A percentile compares a stretch with the other conserved stretches of the same genome.
phyloP scores from a whole-genome alignment of 2,797 vertebrate genomes.

The Borostomias antarcticus region DNA sequence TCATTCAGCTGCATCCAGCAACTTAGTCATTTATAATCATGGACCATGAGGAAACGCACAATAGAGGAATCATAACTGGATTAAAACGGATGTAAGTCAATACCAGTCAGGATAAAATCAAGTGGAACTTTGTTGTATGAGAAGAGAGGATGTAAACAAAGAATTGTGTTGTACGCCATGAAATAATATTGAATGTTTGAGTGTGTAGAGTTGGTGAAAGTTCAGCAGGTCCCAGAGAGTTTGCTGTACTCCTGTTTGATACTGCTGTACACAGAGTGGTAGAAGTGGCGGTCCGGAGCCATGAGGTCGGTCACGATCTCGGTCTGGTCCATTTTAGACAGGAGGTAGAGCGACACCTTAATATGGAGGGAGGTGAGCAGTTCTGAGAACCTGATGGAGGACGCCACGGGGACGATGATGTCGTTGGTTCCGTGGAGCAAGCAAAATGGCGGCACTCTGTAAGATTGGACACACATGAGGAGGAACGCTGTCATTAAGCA shows the following conservation, averaged over 20 bases:
- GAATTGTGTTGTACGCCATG: background rate
- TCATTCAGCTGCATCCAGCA: too few species aligned
- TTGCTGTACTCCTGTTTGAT: conserved; percentile 72
- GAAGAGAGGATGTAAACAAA: too few species aligned
- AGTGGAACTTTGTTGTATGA: too few species aligned
- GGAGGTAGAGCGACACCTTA: conserved; percentile 69
- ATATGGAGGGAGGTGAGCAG: conserved; percentile 66
- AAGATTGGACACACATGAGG: background rate
- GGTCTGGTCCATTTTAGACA: conserved; percentile 71
- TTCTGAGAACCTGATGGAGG: conserved; percentile 68
- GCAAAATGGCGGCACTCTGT: conserved; percentile 68
- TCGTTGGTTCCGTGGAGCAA: conserved; percentile 76
- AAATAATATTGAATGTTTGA: background rate
- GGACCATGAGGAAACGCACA: too few species aligned
- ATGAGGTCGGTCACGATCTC: conserved; percentile 77
- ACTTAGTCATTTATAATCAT: too few species aligned
- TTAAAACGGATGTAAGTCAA: too few species aligned
- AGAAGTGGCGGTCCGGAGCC: conserved; percentile 68
- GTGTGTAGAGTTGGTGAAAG: background rate
- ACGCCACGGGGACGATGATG: conserved; percentile 70
- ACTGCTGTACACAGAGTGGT: conserved; percentile 69
- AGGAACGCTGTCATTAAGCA: background rate
- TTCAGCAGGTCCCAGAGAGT: conserved; percentile 44
- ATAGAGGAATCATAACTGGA: too few species aligned
- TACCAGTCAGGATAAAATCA: too few species aligned